phyloP scores from a whole-genome alignment of 2,113 vertebrate species.

The Pelodiscus sinensis region DNA sequence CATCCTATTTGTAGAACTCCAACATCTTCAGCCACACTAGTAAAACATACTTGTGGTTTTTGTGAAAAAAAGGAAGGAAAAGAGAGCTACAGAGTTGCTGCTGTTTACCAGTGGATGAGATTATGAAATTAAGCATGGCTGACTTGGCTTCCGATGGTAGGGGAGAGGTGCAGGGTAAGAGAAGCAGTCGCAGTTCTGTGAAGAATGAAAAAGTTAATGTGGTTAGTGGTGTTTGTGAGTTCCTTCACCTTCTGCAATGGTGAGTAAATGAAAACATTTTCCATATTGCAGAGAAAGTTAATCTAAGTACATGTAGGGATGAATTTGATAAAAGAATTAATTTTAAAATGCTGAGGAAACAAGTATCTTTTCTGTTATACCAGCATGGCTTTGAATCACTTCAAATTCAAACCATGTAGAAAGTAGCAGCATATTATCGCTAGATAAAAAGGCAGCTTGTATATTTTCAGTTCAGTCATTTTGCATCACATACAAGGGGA shows the following conservation, averaged over 20 bases:
- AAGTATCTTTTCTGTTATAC: rapidly evolving
- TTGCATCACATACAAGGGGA: not conserved
- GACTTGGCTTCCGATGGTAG: not conserved
- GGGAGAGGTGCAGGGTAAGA: rapidly evolving
- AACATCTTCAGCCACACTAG: not conserved
- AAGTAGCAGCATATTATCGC: rapidly evolving
- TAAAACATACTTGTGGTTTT: not conserved
- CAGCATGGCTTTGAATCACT: rapidly evolving
- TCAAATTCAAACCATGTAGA: rapidly evolving
- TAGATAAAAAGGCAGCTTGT: not conserved
- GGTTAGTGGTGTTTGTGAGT: rapidly evolving
- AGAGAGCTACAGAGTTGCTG: not conserved
- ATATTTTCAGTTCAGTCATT: not conserved
- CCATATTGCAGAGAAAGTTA: rapidly evolving
- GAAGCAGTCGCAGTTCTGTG: not conserved
- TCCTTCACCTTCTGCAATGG: slow-evolving; percentile 11
- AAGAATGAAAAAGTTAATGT: slow-evolving; percentile 10
- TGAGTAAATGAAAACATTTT: not conserved
- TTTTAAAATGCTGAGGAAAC: rapidly evolving
- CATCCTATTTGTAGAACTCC: not conserved
- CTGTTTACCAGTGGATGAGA: not conserved
- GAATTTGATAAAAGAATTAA: rapidly evolving
- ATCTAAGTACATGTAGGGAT: rapidly evolving
- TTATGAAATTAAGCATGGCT: not conserved
- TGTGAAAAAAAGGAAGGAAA: slow-evolving; percentile 33